phyloP scores from a whole-genome alignment of 1,140 invertebrate genomes.

The Neodiprion pinetum region DNA sequence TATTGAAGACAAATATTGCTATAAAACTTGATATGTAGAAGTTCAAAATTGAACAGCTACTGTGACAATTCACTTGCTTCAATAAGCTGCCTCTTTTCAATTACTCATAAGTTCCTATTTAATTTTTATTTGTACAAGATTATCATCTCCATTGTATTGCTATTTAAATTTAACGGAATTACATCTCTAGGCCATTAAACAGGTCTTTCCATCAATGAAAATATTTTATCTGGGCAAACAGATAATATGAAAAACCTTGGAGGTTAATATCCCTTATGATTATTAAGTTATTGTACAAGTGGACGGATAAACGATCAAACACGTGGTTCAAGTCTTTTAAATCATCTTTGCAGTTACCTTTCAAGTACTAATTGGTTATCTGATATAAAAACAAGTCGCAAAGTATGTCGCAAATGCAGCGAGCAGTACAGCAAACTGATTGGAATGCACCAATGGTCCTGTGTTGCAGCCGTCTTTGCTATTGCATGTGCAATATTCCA shows the following conservation, averaged over 20 bases:
- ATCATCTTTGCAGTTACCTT: not conserved
- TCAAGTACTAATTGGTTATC: not conserved
- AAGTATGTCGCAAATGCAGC: not conserved
- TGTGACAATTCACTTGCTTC: too few relatives aligned
- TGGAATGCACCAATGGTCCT: constrained; percentile 44
- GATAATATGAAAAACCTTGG: not conserved
- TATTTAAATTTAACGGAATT: too few relatives aligned
- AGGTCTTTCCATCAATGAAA: too few relatives aligned
- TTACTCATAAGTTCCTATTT: too few relatives aligned
- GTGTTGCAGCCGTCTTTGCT: constrained; percentile 91
- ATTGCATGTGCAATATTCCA: constrained; percentile 93
- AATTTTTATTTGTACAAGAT: too few relatives aligned
- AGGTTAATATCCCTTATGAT: not conserved
- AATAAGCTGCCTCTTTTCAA: too few relatives aligned
- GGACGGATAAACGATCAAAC: not conserved
- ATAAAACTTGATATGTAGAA: too few relatives aligned
- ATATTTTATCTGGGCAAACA: not conserved
- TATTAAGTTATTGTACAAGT: not conserved
- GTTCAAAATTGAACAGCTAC: too few relatives aligned
- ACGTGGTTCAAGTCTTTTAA: not conserved
- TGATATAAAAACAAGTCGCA: not conserved
- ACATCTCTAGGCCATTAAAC: too few relatives aligned
- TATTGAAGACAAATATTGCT: too few relatives aligned
- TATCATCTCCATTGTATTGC: too few relatives aligned
- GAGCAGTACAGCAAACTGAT: not conserved